Conservation (phyloP, 2,888 invertebrate species). For the Hypolimnas misippus region DNA sequence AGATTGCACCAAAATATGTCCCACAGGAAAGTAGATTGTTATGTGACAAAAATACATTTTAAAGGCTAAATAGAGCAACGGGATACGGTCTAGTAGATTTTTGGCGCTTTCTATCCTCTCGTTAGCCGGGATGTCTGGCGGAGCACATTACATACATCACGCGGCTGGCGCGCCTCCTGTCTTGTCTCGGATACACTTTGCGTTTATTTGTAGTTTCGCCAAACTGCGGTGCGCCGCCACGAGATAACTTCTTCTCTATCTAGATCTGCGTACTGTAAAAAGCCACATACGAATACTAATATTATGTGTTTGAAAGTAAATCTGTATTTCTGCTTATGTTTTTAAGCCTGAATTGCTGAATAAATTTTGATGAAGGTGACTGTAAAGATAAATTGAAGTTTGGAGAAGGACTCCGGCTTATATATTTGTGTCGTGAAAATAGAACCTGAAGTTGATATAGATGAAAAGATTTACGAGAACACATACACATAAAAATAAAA, state of each 20-base stretch:
- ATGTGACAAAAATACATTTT: not conserved
- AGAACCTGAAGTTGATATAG: too few species aligned
- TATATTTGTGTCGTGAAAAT: too few species aligned
- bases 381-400: too few species aligned
- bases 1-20: not conserved
- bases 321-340: too few species aligned
- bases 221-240: conserved; percentile 19
- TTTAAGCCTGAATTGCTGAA: too few species aligned
- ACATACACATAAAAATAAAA: too few species aligned
- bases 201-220: conserved; percentile 27
- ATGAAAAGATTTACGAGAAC: too few species aligned
- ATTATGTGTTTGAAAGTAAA: too few species aligned
- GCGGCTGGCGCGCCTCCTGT: conserved; percentile 25
- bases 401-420: too few species aligned
- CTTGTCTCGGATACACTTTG: conserved; percentile 29
- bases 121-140: conserved; percentile 23
- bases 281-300: not conserved
- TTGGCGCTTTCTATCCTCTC: conserved; percentile 23
- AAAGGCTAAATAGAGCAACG: conserved; percentile 10
- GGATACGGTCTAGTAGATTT: conserved; percentile 23
- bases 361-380: too few species aligned
- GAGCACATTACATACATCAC: conserved; percentile 28
- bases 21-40: not conserved
- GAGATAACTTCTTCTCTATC: conserved; percentile 17
- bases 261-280: not conserved